Evolutionary conservation across 2,113 vertebrate genomes (phyloP), one percentile per base, ranked within the genome.

Genomic region (Tauraco erythrolophus): DNA sequence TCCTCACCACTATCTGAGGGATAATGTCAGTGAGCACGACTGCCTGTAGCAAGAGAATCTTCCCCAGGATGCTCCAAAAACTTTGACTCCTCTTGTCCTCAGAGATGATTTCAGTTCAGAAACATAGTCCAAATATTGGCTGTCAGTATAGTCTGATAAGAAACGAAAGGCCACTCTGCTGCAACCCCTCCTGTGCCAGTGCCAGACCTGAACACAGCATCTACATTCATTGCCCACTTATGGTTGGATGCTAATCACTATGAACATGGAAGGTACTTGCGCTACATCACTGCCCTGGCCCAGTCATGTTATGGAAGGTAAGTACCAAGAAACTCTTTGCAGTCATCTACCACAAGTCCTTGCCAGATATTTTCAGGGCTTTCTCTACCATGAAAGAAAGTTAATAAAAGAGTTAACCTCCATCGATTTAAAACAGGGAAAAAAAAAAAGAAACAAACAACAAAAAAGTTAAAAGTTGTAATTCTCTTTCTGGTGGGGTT

Each of bases 161-260:
- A 37, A 81, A 46, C 8, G 15, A 35, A 86, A 74, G 2, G 7
- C 17, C 7, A n/a, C 23, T 71, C 9, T 9, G 28, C 22, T 15
- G 2, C 15, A 31, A 16, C 7, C 4, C 1, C 3, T 76, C 3
- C 33, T 27, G 5, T 33, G 25, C 14, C 6, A 10, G 12, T 57
- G 27, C 16, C 27, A 79, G 60, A 35, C 9, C 22, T 24, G 17
- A 21, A 22, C 1, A 2, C 8, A 48, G 9, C 25, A 45, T 70
- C 30, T 79, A 10, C 48, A 37, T 25, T 48, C 27, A 28, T 8
- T 50, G 12, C n/a, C 31, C 28, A 8, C 17, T 53, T 60, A 14
- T 1, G 18, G 10, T 9, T 50, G 58, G 22, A n/a, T 58, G 16
- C 3, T 25, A 48, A 48, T 2, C 4, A 5, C 14, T 1, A 0